Evolutionary conservation across 2,797 vertebrate genomes (phyloP), one percentile per base, ranked within the genome.

Genomic region (Argyrosomus regius): DNA sequence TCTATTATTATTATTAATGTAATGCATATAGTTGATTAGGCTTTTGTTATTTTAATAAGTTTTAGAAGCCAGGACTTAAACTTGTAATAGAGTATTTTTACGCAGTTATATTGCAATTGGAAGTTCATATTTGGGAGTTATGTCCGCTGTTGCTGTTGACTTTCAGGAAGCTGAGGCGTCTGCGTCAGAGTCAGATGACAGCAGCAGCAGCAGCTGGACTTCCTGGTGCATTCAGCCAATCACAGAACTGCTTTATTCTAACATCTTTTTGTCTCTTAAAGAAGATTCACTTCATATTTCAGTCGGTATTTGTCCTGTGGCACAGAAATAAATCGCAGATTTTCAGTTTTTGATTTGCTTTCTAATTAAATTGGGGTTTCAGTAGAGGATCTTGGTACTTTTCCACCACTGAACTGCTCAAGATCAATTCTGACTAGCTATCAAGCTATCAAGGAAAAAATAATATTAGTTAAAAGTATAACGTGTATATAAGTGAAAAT

Each of bases 211-310:
- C 66, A 17, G 43, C 48, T 26, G 71, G 41, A 87, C 86, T 96
- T 96, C 94, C 94, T 85, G 80, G 14, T 86, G 68, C 68, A 53
- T 20, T 84, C 81, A 89, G 82, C 93, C 94, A 95, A 95, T 95
- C 0, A 60, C 60, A 56, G 73, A 57, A 75, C 77, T 13, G 71
- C 41, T 68, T 65, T 60, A 59, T 46, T 75, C 11, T 65, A 69
- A 62, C 65, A 10, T 12, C 11, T 26, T 22, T 62, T n/a, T 11
- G 35, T 28, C 28, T 62, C 26, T 75, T 31, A 82, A 46, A 84
- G 35, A 39, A 39, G 35, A 39, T 39, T 39, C 17, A 43, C 39
- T 53, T 35, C 45, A 0, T 12, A 26, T 41, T 28, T 54, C n/a
- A 52, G 35, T 17, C 31, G 4, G 12, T 6, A 1, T 64, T 57